These are phyloP conservation scores for Melanophora roralis DNA, from an alignment of 2,888 invertebrate genomes.

Conservation along the genomic window DNA sequence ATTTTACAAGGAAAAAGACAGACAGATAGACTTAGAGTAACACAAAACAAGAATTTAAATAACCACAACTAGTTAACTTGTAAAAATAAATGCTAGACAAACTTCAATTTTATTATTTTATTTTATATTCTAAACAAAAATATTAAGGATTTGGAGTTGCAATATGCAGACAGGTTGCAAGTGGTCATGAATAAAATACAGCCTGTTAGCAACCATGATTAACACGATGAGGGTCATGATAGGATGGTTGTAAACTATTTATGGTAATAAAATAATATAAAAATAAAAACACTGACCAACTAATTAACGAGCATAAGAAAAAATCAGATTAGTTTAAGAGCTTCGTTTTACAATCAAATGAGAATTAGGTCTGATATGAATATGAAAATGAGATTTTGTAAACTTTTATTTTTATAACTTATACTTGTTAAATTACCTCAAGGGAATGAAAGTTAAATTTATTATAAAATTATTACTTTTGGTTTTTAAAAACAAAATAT, in stretches of 20 bases:
- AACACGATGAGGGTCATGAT: not conserved
- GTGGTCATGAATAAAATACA: conserved; percentile 26
- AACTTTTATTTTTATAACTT: no score
- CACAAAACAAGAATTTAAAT: conserved; percentile 32
- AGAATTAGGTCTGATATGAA: not conserved
- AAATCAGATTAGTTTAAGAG: conserved; percentile 7
- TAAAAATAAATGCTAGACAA: conserved; percentile 49
- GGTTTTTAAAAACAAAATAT: no score
- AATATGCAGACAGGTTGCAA: conserved; percentile 24
- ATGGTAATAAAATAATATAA: conserved; percentile 6
- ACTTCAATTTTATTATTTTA: conserved; percentile 32
- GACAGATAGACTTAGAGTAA: not conserved
- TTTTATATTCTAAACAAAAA: conserved; percentile 45
- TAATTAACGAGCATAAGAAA: not conserved
- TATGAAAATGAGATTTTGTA: not conserved
- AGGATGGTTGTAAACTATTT: conserved; percentile 34
- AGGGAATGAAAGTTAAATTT: no score
- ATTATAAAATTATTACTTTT: no score
- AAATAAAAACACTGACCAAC: conserved; percentile 10
- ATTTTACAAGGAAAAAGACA: conserved; percentile 5
- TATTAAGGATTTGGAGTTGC: conserved; percentile 52
- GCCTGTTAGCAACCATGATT: conserved; percentile 16
- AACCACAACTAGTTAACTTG: conserved; percentile 61
- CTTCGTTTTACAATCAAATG: not conserved
- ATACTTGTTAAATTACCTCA: no score